These are phyloP conservation scores for Palloptera scutellata DNA, from an alignment of 2,888 invertebrate species.

Conservation along the genomic window DNA sequence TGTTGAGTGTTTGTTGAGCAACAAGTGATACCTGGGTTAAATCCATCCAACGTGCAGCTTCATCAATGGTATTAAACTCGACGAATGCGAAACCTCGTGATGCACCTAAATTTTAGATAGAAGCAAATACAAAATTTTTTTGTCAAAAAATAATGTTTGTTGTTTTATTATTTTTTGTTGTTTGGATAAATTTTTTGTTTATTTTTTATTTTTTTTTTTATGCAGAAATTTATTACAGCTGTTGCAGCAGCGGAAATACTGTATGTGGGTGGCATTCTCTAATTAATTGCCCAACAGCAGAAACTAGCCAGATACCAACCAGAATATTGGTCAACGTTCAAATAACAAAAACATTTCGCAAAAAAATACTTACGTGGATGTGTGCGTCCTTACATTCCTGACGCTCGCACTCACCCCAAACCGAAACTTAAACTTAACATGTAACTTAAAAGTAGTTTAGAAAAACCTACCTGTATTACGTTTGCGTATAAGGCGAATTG, in stretches of 20 bases:
- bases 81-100: constrained; percentile 91
- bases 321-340: too few relatives aligned
- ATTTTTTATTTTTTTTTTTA: constrained; percentile 33
- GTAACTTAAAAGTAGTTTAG: constrained; percentile 14
- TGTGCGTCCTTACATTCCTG: neutral
- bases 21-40: constrained; percentile 72
- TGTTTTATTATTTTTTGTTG: constrained; percentile 38
- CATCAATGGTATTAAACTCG: constrained; percentile 88
- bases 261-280: too few relatives aligned
- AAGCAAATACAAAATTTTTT: constrained; percentile 70
- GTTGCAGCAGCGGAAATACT: too few relatives aligned
- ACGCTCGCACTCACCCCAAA: constrained; percentile 6
- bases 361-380: too few relatives aligned
- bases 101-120: constrained; percentile 81
- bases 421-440: constrained; percentile 12
- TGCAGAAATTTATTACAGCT: constrained; percentile 37
- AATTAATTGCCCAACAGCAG: too few relatives aligned
- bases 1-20: constrained; percentile 24
- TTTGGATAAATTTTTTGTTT: constrained; percentile 33
- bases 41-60: constrained; percentile 92
- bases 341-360: too few relatives aligned
- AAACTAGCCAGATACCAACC: too few relatives aligned
- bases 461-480: constrained; percentile 80
- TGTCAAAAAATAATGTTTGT: constrained; percentile 62
- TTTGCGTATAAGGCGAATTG: constrained; percentile 83